Base-by-base conservation (phyloP, 2,797 vertebrate genomes). In the Etheostoma perlongum region DNA sequence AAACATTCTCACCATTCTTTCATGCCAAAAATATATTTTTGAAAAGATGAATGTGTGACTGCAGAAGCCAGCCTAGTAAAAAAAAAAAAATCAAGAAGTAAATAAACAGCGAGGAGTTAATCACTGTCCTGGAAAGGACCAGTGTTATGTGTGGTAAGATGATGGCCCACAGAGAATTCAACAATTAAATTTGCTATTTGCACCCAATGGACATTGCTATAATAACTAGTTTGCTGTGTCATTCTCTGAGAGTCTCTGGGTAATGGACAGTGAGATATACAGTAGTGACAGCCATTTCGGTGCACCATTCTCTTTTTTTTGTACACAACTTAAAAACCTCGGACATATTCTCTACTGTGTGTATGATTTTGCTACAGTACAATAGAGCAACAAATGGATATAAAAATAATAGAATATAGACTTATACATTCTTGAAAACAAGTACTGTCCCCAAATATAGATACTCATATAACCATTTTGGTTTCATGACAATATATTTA, bases 331-430 rank as follows among this genome's bases (percentile, higher is more conserved):
- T 59, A 40, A 72, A 84, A 86, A 83, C 63, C 73, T 82, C 70
- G 77, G 67, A 88, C 65, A 67, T 89, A 71, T 86, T 86, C 33
- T 92, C 87, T 91, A 89, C 58, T 83, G 65, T 82, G 85, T 90
- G 79, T 88, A 89, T 74, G 78, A 90, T 91, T 93, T 88, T 88
- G 92, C 94, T 96, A 93, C 90, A 55, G 81, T 88, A 89, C 21
- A 23, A 23, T 92, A 91, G 94, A 95, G 93, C 93, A 94, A 95
- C 94, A 89, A 72, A 91, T 94, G 92, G 86, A 94, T 95, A 96
- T 92, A 96, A 97, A 96, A 97, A 97, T 96, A 96, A 96, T 95
- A 94, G 85, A 82, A 94, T 92, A 95, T 95, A 91, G 91, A 89
- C 90, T 86, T 81, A 74, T 90, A 94, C 94, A 90, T 86, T 90